A percentile compares a stretch with the other conserved stretches of the same genome.
Evolutionary conservation across 2,113 vertebrate species (phyloP).

Genomic region (Otolemur garnettii): DNA sequence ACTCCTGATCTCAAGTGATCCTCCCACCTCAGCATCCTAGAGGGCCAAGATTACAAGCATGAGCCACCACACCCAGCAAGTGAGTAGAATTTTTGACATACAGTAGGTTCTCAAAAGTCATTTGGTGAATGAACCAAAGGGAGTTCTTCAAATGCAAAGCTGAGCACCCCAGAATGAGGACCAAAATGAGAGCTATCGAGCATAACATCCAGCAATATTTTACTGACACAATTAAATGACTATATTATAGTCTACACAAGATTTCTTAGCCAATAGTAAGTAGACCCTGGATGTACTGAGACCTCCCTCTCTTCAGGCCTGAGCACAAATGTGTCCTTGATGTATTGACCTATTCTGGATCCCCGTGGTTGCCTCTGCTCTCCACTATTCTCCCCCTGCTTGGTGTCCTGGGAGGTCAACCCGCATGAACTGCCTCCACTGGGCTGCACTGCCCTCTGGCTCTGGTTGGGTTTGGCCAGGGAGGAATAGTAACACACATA

Average conservation of each 20-base stretch:
- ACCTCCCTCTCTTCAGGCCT: background rate
- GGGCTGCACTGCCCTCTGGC: background rate
- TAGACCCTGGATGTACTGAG: background rate
- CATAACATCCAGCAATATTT: background rate
- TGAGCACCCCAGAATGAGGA: background rate
- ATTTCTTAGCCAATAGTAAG: constrained; percentile 24
- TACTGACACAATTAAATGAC: background rate
- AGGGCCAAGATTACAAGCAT: no score
- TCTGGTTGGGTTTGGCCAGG: background rate
- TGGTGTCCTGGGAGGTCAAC: background rate
- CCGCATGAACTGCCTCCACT: background rate
- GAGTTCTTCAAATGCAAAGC: background rate
- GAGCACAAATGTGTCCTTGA: background rate
- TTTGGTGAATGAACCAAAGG: background rate
- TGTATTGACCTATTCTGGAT: no score
- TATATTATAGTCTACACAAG: background rate
- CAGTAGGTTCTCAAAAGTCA: background rate
- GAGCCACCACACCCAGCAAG: background rate
- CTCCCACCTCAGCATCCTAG: no score
- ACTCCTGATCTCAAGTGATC: no score
- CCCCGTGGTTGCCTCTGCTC: background rate
- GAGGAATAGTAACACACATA: background rate
- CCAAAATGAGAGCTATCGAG: background rate
- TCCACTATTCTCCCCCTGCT: background rate
- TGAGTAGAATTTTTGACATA: background rate